Evolutionary conservation across 2,888 invertebrate species (phyloP).

Genomic region (Pachycephus smyrnensis): DNA sequence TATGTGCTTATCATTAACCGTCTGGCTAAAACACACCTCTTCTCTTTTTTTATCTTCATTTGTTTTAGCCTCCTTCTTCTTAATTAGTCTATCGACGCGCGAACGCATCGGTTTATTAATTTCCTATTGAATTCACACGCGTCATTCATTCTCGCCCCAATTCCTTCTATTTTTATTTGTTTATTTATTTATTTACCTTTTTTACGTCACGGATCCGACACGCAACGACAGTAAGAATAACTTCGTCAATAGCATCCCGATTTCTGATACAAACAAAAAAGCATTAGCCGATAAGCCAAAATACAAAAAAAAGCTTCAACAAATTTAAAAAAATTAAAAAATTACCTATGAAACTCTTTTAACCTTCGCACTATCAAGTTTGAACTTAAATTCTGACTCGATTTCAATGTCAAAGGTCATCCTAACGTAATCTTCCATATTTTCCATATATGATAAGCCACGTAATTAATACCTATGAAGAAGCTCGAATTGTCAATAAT

Average conservation of each 20-base stretch:
- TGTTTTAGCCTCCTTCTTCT: neutral
- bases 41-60: neutral
- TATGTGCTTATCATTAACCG: slow-evolving; percentile 23
- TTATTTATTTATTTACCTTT: neutral
- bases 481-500: too few relatives aligned
- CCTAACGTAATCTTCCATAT: neutral
- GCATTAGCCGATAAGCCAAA: neutral
- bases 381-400: neutral
- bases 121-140: neutral
- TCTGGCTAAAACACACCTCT: neutral
- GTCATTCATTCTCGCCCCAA: neutral
- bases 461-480: too few relatives aligned
- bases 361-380: neutral
- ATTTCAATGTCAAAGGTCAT: neutral
- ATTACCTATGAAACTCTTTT: neutral
- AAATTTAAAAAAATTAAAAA: too few relatives aligned
- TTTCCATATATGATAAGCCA: neutral
- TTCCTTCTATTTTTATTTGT: neutral
- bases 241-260: neutral
- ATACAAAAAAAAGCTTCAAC: neutral
- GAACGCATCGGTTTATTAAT: neutral
- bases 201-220: neutral
- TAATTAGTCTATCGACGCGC: neutral
- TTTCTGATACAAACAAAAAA: neutral
- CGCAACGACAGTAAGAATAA: neutral